These are phyloP conservation scores for Rhingia rostrata DNA, from an alignment of 2,888 invertebrate species.

Conservation along the genomic window DNA sequence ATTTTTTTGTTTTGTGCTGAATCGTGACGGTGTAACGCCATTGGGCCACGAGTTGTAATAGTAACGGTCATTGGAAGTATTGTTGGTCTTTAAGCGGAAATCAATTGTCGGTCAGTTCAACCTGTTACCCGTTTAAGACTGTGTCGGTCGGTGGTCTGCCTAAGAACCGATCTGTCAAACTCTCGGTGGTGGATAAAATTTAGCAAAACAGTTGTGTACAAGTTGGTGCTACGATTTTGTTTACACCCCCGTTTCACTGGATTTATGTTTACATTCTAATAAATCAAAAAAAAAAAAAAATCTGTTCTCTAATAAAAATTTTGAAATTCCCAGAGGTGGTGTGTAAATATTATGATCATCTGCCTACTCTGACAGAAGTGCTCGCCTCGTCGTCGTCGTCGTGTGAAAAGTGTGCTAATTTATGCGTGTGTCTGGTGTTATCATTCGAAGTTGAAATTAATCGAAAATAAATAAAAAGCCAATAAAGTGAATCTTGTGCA, in stretches of 20 bases:
- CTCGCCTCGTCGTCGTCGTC: not conserved
- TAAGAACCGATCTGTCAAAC: not conserved
- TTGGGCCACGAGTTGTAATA: not conserved
- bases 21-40: conserved; percentile 2
- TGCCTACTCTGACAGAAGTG: not conserved
- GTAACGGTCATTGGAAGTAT: conserved; percentile 17
- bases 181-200: not conserved
- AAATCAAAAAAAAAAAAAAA: conserved; percentile 18
- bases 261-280: conserved; percentile 52
- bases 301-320: conserved; percentile 1
- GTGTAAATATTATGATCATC: conserved; percentile 25
- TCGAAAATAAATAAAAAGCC: not conserved
- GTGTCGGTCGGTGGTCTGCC: not conserved
- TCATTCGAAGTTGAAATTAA: not conserved
- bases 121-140: not conserved
- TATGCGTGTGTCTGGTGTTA: not conserved
- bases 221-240: conserved; percentile 35
- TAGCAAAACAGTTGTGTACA: not conserved
- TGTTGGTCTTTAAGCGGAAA: not conserved
- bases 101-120: not conserved
- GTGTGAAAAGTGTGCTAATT: not conserved
- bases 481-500: not conserved
- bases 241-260: conserved; percentile 14
- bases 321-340: conserved; percentile 7
- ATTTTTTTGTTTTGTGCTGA: not conserved